Evolutionary conservation across 2,113 vertebrate species (phyloP).

Genomic region (Proteles cristata): DNA sequence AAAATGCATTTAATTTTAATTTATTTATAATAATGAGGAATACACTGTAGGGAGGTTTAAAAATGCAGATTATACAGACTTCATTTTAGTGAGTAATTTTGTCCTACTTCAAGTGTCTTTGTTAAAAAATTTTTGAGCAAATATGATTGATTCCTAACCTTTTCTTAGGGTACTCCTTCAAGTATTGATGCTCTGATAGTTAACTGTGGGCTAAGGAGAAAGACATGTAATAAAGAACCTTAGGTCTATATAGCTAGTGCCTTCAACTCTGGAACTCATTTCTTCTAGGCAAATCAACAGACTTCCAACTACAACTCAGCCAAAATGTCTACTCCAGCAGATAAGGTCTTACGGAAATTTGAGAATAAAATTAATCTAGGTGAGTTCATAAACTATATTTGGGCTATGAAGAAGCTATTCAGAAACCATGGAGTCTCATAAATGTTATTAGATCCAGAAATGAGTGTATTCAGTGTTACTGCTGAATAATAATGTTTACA

Average conservation of each 20-base stretch:
- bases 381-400: constrained; percentile 78
- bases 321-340: constrained; percentile 87
- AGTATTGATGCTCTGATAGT: not conserved
- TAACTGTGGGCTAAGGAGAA: not conserved
- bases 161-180: not conserved
- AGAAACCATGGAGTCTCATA: not conserved
- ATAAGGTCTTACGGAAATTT: constrained; percentile 89
- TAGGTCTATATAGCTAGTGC: not conserved
- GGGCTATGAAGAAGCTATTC: not conserved
- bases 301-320: constrained; percentile 76
- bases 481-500: not conserved
- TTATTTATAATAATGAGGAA: not conserved
- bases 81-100: not conserved
- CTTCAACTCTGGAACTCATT: constrained; percentile 23
- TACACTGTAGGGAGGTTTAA: not conserved
- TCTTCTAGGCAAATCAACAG: constrained; percentile 87
- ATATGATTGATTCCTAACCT: not conserved
- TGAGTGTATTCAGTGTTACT: not conserved
- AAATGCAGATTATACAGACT: not conserved
- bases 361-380: constrained; percentile 91
- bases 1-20: not conserved
- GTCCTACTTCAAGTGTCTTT: constrained; percentile 13
- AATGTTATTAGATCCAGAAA: not conserved
- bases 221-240: not conserved
- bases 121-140: not conserved